Conservation (phyloP, 2,113 vertebrate species). For the Pantherophis guttatus region DNA sequence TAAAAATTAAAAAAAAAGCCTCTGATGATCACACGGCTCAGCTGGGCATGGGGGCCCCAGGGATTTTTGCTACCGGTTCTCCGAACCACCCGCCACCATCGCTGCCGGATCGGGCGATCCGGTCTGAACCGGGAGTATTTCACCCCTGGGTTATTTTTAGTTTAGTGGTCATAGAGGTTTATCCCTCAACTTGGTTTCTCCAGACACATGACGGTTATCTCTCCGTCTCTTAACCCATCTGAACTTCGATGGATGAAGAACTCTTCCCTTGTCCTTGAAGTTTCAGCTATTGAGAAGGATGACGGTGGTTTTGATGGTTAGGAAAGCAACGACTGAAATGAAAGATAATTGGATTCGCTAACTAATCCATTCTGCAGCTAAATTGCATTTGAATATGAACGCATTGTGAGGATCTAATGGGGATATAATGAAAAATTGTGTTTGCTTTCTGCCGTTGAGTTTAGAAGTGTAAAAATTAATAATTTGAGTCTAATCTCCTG, state of each 20-base stretch:
- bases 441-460: background rate
- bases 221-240: background rate
- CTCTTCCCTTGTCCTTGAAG: background rate
- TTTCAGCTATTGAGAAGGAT: background rate
- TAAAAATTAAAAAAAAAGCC: no score
- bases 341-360: background rate
- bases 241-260: background rate
- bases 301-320: background rate
- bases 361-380: background rate
- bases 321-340: background rate
- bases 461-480: background rate
- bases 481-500: background rate
- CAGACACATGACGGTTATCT: background rate
- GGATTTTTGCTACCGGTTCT: no score
- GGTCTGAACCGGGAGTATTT: no score
- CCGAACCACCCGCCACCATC: no score
- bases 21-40: no score
- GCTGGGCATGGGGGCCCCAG: no score
- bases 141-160: background rate
- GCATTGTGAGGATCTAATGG: background rate
- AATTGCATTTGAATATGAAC: background rate
- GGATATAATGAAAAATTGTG: background rate
- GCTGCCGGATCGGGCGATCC: no score
- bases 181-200: background rate
- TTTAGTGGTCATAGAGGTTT: background rate